Evolutionary conservation across 2,797 vertebrate species (phyloP), one percentile per base, ranked within the genome.

Genomic region (Spizella passerina): DNA sequence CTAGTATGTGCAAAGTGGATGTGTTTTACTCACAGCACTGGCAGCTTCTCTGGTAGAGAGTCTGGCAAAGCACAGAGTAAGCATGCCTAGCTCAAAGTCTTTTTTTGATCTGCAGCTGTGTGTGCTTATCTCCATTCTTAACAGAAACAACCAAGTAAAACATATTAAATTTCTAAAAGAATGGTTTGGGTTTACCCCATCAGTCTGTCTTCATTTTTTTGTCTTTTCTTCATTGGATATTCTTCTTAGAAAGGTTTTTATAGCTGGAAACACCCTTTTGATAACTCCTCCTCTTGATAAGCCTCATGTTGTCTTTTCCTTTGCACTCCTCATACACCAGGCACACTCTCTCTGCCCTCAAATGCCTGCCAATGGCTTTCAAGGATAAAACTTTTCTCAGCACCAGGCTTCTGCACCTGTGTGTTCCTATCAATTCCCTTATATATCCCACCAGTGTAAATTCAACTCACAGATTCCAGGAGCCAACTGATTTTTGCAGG

Each of bases 41-140:
- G 86, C 92, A 92, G 81, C 65, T 91, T 73, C 86, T 79, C 79
- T 14, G 1, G 68, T 87, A 94, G 94, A 92, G 47, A 92, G 72
- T 90, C 88, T 96, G 88, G 86, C 82, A 91, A 43, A 56, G 49
- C 34, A 81, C 20, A 92, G 32, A 56, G 38, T 27, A 81, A 79
- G 70, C 75, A 46, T 43, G 47, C 73, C 75, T 78, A 71, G 65
- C 39, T 92, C 85, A 44, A 71, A 81, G 61, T 41, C 46, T 57
- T 93, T 90, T 87, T 92, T 64, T 82, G 44, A 50, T 68, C 57
- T 82, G 79, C 90, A 96, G 87, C 90, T 95, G 93, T 72, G 88
- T 71, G 61, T 93, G 94, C 70, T 95, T 55, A 88, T 87, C 78
- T 79, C 59, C 55, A 81, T 59, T 92, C 83, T 81, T 81, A 91